Evolutionary conservation across 1,140 invertebrate species (phyloP).

Genomic region (Apis dorsata): DNA sequence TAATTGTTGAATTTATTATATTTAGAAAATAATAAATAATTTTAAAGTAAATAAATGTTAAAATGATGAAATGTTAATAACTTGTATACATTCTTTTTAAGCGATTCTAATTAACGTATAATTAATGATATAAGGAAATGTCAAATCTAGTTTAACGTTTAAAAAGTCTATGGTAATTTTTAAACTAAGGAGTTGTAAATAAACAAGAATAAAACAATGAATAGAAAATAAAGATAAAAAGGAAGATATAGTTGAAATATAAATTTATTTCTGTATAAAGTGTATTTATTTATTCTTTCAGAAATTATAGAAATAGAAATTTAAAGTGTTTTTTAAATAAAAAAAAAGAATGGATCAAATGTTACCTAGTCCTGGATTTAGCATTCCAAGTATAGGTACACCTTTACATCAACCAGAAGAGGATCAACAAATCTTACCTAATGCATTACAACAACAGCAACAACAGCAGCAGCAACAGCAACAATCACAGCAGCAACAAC

Average conservation of each 20-base stretch:
- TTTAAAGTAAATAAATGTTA: too few relatives aligned
- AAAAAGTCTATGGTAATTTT: constrained; percentile 8
- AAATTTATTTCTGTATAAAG: background rate
- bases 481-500: constrained; percentile 70
- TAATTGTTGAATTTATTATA: too few relatives aligned
- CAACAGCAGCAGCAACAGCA: constrained; percentile 78
- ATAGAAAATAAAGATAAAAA: background rate
- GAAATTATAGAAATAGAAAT: background rate
- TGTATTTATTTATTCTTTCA: background rate
- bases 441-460: constrained; percentile 89
- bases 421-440: constrained; percentile 91
- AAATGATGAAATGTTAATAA: too few relatives aligned
- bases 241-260: background rate
- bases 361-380: constrained; percentile 92
- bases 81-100: too few relatives aligned
- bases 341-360: constrained; percentile 89
- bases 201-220: constrained; percentile 16
- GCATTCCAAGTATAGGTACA: constrained; percentile 93
- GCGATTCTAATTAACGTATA: background rate
- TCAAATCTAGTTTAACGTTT: background rate
- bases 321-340: background rate
- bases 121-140: background rate
- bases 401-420: constrained; percentile 95
- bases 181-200: constrained; percentile 20
- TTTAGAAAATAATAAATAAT: too few relatives aligned